Conservation (phyloP, 2,797 vertebrate species). For the Gallinago nigripennis region DNA sequence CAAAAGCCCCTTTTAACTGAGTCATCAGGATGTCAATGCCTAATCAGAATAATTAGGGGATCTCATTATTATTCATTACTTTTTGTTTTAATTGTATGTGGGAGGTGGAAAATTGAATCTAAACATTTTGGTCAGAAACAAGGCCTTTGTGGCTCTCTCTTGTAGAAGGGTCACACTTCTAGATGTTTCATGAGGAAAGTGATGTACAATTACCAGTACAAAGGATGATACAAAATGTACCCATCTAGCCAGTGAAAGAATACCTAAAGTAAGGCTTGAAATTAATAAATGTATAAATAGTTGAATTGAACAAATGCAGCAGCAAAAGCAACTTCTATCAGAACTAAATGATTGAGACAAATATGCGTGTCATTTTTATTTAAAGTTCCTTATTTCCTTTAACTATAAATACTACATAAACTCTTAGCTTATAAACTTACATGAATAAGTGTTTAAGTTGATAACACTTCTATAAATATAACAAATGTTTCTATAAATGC, state of each 20-base stretch:
- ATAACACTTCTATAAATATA: slow-evolving; percentile 41
- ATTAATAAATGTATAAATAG: background rate
- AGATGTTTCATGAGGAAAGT: background rate
- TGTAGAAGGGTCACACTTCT: background rate
- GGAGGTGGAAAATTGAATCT: background rate
- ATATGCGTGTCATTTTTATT: background rate
- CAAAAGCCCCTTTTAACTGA: background rate
- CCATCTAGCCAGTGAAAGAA: background rate
- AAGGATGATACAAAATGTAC: background rate
- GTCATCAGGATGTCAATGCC: background rate
- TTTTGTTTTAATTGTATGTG: background rate
- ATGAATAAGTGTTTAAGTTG: background rate
- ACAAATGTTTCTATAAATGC: slow-evolving; percentile 39
- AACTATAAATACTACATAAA: slow-evolving; percentile 15
- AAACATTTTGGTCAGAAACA: background rate
- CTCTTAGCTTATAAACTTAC: background rate
- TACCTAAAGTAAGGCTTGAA: background rate
- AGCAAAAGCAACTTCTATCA: background rate
- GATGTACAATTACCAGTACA: background rate
- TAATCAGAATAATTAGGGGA: background rate
- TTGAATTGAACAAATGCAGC: background rate
- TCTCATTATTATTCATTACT: background rate
- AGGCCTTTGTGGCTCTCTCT: background rate
- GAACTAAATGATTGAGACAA: background rate
- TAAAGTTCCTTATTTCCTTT: slow-evolving; percentile 6